Evolutionary conservation across 2,797 vertebrate genomes (phyloP).

Genomic region (Linurgus olivaceus): DNA sequence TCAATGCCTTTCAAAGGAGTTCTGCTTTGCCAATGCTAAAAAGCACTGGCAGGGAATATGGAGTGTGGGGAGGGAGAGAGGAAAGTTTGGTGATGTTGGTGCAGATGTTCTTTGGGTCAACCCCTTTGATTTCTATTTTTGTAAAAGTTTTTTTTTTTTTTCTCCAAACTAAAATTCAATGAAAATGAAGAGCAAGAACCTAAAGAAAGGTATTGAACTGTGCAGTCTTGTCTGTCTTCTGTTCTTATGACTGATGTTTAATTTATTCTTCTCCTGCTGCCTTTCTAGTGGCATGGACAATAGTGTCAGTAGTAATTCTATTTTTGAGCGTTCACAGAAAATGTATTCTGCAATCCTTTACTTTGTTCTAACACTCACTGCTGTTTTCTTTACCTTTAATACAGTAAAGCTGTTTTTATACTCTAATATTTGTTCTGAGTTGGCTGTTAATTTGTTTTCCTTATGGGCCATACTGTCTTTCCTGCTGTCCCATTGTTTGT

Average conservation of each 20-base stretch:
- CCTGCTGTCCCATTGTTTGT: background rate
- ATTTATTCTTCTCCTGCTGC: background rate
- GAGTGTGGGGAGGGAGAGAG: no score
- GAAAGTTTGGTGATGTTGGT: background rate
- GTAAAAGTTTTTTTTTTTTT: background rate
- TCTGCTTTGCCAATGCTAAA: background rate
- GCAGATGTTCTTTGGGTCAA: background rate
- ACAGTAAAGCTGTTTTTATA: background rate
- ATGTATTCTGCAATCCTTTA: background rate
- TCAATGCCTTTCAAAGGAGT: background rate
- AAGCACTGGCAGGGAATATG: background rate
- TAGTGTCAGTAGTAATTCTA: background rate
- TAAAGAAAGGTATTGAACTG: background rate
- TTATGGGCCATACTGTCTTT: background rate
- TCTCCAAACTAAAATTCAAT: background rate
- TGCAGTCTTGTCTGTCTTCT: background rate
- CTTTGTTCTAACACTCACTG: background rate
- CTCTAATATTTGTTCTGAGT: background rate
- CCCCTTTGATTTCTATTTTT: background rate
- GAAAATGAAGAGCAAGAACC: background rate
- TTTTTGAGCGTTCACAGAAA: background rate
- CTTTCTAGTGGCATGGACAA: background rate
- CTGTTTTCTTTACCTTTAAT: background rate
- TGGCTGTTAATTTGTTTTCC: background rate
- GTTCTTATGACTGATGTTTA: background rate